Evolutionary conservation across 2,888 invertebrate genomes (phyloP), one percentile per base, ranked within the genome.

Genomic region (Poecilobothrus nobilitatus): DNA sequence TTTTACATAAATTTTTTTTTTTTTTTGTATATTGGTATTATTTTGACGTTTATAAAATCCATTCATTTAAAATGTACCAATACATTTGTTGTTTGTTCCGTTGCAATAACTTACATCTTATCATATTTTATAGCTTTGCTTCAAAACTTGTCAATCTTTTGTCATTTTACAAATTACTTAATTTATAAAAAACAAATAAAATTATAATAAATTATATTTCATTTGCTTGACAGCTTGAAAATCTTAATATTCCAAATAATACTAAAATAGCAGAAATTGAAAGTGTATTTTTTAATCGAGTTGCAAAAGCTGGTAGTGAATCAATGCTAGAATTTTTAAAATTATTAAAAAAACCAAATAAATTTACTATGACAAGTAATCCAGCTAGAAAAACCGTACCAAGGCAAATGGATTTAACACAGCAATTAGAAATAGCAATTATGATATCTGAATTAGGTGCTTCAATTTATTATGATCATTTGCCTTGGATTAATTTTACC

Each of bases 221-320:
- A 41, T 41, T 41, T 41, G 15, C 15, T 41, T 41, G 15, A 15
- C 41, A 41, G 41, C 41, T 41, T 41, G 9, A 9, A 41, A 41
- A 10, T 33, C 18, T 22, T 15, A 6, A 27, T 33, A 15, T 12
- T 9, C 18, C 94, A 70, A 94, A 94, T 82, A 94, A 94, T 78
- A 94, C 94, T 0, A 86, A 86, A 34, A 85, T 88, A 67, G 89
- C 92, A 0, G 87, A 86, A 68, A 85, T 86, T 44, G 87, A 91
- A 67, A 84, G 91, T 64, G 79, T 93, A 66, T 91, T 92, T 83
- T 92, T 92, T 83, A 93, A 93, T 80, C 85, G 94, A 12, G 94
- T 92, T 67, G 94, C 95, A 20, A 95, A 95, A 83, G 94, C 94
- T 66, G 95, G 94, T 71, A 92, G 92, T 68, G 93, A 94, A 82